These are phyloP conservation scores for Notocelia uddmanniana DNA, from an alignment of 2,888 invertebrate species.

Conservation along the genomic window DNA sequence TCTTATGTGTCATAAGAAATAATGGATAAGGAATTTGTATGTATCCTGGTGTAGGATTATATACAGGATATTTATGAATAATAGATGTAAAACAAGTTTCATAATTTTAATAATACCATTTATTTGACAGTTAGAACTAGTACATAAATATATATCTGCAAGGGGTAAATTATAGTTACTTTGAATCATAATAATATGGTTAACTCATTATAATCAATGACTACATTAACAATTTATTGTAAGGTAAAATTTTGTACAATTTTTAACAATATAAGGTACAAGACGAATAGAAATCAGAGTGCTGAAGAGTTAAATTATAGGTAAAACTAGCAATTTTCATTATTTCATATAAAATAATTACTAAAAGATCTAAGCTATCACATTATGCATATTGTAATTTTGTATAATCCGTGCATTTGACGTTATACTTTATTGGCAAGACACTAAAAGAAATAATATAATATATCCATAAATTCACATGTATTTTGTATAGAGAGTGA, in stretches of 20 bases:
- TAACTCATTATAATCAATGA: conserved; percentile 73
- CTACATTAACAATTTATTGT: conserved; percentile 67
- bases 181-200: conserved; percentile 63
- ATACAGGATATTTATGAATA: neutral
- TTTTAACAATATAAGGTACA: conserved; percentile 61
- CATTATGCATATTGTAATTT: conserved; percentile 75
- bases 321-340: conserved; percentile 63
- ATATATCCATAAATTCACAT: conserved; percentile 72
- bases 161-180: conserved; percentile 67
- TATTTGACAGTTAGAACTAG: conserved; percentile 81
- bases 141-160: conserved; percentile 78
- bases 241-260: conserved; percentile 79
- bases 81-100: conserved; percentile 45
- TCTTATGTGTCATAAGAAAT: no score
- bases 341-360: conserved; percentile 58
- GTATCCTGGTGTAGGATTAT: no score
- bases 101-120: conserved; percentile 73
- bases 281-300: conserved; percentile 53
- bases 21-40: no score
- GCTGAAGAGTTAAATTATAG: conserved; percentile 65
- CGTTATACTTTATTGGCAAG: conserved; percentile 84
- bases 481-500: conserved; percentile 80
- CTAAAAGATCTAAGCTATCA: conserved; percentile 83
- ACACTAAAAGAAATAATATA: conserved; percentile 72
- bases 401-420: conserved; percentile 66